Evolutionary conservation across 2,888 invertebrate genomes (phyloP), one percentile per base, ranked within the genome.

Genomic region (Uloborus plumipes): DNA sequence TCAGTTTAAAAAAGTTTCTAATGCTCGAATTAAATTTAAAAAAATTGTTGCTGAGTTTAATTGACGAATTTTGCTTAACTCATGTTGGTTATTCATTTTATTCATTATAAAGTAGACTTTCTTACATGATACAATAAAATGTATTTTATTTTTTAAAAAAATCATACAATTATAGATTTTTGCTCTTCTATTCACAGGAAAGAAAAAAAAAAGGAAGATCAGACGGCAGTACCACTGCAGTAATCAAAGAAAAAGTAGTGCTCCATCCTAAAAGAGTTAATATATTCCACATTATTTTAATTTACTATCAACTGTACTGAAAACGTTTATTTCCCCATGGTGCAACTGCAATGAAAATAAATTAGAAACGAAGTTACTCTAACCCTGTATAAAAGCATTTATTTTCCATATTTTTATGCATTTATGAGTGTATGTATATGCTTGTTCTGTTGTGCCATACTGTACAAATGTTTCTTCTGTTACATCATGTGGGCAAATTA

Each of bases 381-480:
- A 58, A 65, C 66, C 71, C 78, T 71, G 67, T 67, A 67, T 64
- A 69, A 80, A 74, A 39, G 26, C 49, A 69, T 74, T 72, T 72
- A 67, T 39, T 78, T 72, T 73, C 67, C 73, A 72, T 73, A 71
- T 66, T 79, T 67, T 79, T 66, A 66, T 79, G 67, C 72, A 62
- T 71, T 49, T 77, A 73, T 73, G 51, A 73, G 50, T 80, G 69
- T 80, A 53, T 66, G 58, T 55, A 31, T 69, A 69, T 74, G 80
- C 67, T 6, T 77, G 47, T 70, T 72, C 53, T 53, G 69, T 55
- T 81, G 74, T 74, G 74, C 49, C 64, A 58, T 51, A 70, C 74
- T 81, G 80, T 74, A 81, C 80, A 81, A 70, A 70, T 73, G 69
- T 81, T 65, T 51, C 66, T 75, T 53, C 69, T 74, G 80, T 81